phyloP scores from a whole-genome alignment of 2,113 vertebrate genomes.

The Puma concolor region DNA sequence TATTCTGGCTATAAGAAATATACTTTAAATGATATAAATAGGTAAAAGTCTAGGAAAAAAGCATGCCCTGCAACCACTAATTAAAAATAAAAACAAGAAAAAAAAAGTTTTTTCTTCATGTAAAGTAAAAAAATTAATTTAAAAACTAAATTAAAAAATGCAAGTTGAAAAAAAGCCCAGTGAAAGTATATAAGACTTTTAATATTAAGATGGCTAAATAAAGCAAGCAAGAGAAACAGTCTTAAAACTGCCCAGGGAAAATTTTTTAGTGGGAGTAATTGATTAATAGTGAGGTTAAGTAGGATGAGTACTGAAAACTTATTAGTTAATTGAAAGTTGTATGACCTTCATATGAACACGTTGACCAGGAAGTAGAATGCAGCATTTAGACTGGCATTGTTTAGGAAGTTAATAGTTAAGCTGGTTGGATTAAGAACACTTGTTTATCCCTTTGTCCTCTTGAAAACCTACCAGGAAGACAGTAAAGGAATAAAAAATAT shows the following conservation, averaged over 20 bases:
- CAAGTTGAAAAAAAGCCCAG: background rate
- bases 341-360: background rate
- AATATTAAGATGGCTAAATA: background rate
- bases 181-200: background rate
- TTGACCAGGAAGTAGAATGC: background rate
- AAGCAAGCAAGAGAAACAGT: background rate
- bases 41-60: background rate
- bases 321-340: background rate
- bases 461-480: background rate
- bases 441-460: background rate
- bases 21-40: background rate
- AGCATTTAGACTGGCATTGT: background rate
- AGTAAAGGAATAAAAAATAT: conserved; percentile 1
- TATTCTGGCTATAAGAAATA: conserved; percentile 12
- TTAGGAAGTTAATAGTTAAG: background rate
- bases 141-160: background rate
- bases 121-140: background rate
- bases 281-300: background rate
- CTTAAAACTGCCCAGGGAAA: background rate
- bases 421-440: background rate
- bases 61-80: background rate
- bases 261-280: background rate
- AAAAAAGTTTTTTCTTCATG: background rate
- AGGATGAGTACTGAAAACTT: background rate
- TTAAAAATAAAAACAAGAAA: background rate